Percentiles rank a stretch among this genome's conserved stretches.
Evolutionary conservation across 2,113 vertebrate genomes (phyloP).

Genomic region (Cheirogaleus medius): DNA sequence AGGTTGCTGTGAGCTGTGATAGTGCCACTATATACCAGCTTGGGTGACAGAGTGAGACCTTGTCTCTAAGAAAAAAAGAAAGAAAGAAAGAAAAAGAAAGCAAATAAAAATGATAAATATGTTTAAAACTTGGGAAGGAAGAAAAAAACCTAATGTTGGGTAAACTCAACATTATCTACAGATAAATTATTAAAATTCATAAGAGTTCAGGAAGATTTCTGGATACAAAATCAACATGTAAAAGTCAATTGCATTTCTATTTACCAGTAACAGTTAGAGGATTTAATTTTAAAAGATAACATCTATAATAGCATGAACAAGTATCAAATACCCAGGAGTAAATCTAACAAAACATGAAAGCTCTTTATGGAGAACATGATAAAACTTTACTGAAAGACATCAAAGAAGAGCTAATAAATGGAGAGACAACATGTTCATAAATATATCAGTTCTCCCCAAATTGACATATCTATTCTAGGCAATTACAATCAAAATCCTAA

Average conservation of each 20-base stretch:
- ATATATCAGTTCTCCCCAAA: not conserved
- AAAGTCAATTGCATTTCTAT: not conserved
- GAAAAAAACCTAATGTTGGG: not conserved
- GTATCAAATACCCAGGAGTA: not conserved
- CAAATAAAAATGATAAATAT: not conserved
- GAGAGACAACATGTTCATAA: not conserved
- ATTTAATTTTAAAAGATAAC: not conserved
- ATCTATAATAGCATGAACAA: not conserved
- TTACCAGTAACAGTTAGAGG: not conserved
- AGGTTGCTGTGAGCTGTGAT: too few relatives aligned
- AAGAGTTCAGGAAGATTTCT: not conserved
- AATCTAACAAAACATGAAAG: not conserved
- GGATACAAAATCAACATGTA: not conserved
- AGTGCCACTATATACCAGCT: too few relatives aligned
- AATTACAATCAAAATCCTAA: constrained; percentile 1
- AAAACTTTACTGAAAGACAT: not conserved
- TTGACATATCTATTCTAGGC: not conserved
- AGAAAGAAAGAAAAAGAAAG: not conserved
- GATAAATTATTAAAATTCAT: not conserved
- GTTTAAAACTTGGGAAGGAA: not conserved
- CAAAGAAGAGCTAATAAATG: not conserved
- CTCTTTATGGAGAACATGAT: not conserved
- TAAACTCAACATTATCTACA: not conserved
- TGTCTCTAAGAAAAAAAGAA: too few relatives aligned
- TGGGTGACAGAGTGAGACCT: too few relatives aligned